phyloP scores from a whole-genome alignment of 2,113 vertebrate species.

The Uria lomvia region DNA sequence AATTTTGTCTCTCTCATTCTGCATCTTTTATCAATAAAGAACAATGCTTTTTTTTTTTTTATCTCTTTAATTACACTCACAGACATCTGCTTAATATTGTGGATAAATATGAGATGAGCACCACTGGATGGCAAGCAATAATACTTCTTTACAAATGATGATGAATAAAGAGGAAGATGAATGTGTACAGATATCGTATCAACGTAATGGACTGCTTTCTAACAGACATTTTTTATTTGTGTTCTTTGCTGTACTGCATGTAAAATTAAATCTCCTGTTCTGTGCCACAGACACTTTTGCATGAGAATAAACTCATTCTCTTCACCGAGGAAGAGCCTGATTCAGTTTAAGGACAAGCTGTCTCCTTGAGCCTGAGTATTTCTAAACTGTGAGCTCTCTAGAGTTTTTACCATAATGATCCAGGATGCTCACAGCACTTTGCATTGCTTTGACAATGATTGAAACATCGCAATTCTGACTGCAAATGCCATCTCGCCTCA shows the following conservation, averaged over 20 bases:
- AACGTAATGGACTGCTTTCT: slow-evolving; percentile 50
- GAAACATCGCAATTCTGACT: not conserved
- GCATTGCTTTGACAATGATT: not conserved
- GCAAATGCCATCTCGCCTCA: not conserved
- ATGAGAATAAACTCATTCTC: not conserved
- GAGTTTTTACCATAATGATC: not conserved
- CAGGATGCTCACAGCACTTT: not conserved
- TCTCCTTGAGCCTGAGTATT: not conserved
- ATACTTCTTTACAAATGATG: slow-evolving; percentile 65
- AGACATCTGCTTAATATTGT: slow-evolving; percentile 58
- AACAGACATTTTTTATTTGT: slow-evolving; percentile 54
- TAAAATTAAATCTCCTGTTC: slow-evolving; percentile 59
- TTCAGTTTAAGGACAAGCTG: not conserved
- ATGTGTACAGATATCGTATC: slow-evolving; percentile 61
- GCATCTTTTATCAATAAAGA: slow-evolving; percentile 43
- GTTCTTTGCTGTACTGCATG: slow-evolving; percentile 49
- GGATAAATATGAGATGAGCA: slow-evolving; percentile 50
- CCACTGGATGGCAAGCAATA: slow-evolving; percentile 51
- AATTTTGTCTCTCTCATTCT: slow-evolving; percentile 21
- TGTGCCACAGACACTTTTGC: not conserved
- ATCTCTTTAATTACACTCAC: slow-evolving; percentile 68
- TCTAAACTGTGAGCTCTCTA: not conserved
- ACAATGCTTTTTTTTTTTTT: not conserved
- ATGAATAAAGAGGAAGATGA: slow-evolving; percentile 67
- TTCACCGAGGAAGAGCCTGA: not conserved